Evolutionary conservation across 2,797 vertebrate species (phyloP).

Genomic region (Masticophis lateralis): DNA sequence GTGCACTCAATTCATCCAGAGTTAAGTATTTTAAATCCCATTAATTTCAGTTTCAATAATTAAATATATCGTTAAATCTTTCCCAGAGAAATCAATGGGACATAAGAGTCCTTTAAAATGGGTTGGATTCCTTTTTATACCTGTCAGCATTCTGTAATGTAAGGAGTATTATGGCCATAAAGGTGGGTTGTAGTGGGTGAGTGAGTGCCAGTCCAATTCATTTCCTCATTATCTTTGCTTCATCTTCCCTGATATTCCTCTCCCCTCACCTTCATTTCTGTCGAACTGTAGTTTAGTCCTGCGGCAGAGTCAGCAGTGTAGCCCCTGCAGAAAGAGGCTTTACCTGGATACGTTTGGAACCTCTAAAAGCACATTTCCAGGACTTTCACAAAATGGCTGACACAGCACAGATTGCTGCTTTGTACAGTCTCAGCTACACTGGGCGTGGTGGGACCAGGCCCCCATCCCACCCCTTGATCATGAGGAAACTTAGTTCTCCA

Average conservation of each 20-base stretch:
- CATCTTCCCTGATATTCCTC: not conserved
- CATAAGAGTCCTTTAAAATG: not conserved
- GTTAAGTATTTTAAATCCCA: conserved; percentile 23
- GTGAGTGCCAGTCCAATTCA: not conserved
- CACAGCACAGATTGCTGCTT: not conserved
- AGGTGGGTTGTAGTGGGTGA: not conserved
- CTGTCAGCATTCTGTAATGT: not conserved
- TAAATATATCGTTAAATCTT: conserved; percentile 23
- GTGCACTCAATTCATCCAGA: conserved; percentile 5
- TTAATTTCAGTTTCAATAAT: conserved; percentile 17
- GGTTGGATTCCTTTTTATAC: not conserved
- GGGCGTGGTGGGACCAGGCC: not conserved
- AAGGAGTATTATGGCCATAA: not conserved
- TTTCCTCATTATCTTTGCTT: not conserved
- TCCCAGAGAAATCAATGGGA: not conserved
- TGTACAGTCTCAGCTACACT: not conserved
- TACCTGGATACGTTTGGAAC: not conserved
- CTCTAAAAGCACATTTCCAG: not conserved
- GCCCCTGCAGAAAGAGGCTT: not conserved
- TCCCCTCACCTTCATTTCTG: not conserved
- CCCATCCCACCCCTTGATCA: not conserved
- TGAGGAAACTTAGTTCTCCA: not conserved
- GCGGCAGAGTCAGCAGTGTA: not conserved
- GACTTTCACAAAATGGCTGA: not conserved
- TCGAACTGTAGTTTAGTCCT: not conserved